Evolutionary conservation across 37 sponge, comb jelly and placozoan genomes (phyloP), one percentile per base, ranked within the genome.

Genomic region (Axinella damicornis): DNA sequence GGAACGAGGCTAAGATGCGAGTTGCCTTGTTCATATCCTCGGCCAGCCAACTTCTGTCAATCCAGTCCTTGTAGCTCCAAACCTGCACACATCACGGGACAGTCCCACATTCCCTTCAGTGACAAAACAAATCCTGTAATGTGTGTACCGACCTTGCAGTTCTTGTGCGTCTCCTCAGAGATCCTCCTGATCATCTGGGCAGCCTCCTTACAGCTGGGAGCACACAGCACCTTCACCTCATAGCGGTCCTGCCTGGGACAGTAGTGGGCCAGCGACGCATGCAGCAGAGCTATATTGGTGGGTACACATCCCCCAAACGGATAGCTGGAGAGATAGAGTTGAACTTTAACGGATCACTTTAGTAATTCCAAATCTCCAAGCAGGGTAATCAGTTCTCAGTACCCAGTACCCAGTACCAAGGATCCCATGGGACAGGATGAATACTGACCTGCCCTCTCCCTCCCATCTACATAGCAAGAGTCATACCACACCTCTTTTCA

Each of bases 181-280:
- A 92, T 30, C 57, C 19, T 79, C 35, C 88, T 61, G n/a, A 92
- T 40, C 2, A 74, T 39, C 19, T 83, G 65, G 28, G 88, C 92
- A 25, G 73, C 64, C 33, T 83, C 81, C 30, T 87, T 70, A 18
- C 27, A 19, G 53, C 57, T 40, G 33, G 70, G 64, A 36, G 68
- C 80, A 16, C 27, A 63, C 30, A 87, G 54, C 13, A 92, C 67
- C 35, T 73, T 53, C 22, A 56, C 85, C 14, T 31, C 28, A 52
- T 83, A 79, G 57, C 34, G 33, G 62, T 87, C 87, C 36, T 53
- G 57, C 27, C 69, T 38, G 25, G 73, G 38, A 39, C 53, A 68
- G 53, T 77, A 78, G 73, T 84, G 62, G 24, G 85, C 84, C 21
- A 92, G 62, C 41, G 92, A 83, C 18, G 92, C 92, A 65, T 92